These are phyloP conservation scores for Rotaria socialis DNA, from an alignment of 2,888 invertebrate genomes.

Conservation along the genomic window DNA sequence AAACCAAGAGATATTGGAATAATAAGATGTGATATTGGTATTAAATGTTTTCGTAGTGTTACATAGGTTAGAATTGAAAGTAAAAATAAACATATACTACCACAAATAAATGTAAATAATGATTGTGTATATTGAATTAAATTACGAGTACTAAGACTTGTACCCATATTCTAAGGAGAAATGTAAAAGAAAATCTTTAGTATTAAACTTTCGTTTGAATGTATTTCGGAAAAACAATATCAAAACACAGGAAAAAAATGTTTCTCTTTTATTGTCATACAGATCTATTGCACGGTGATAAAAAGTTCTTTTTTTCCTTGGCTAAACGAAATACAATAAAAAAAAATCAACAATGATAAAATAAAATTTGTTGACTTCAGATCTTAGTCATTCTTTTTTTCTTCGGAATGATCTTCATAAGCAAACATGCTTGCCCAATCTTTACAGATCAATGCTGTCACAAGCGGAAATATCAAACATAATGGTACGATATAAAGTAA, in stretches of 20 bases:
- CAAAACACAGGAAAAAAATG: not conserved
- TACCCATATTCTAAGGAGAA: constrained; percentile 1
- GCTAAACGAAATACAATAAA: not conserved
- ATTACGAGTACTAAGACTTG: not conserved
- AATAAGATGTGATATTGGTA: constrained; percentile 25
- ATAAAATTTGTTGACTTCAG: no score
- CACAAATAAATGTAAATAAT: not conserved
- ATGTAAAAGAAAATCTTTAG: not conserved
- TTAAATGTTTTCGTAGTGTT: not conserved
- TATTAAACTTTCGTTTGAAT: not conserved
- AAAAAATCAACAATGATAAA: not conserved
- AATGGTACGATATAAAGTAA: constrained; percentile 92
- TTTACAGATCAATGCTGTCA: constrained; percentile 38
- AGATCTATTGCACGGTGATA: not conserved
- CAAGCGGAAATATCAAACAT: constrained; percentile 42
- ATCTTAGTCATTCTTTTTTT: not conserved
- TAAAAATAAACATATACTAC: constrained; percentile 7
- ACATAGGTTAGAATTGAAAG: constrained; percentile 8
- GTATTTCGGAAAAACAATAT: not conserved
- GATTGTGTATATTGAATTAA: not conserved
- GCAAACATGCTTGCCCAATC: constrained; percentile 41
- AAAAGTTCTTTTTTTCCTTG: not conserved
- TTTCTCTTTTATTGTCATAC: not conserved
- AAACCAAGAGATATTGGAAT: not conserved
- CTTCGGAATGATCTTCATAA: constrained; percentile 39